These are phyloP conservation scores for Heterochromis multidens DNA, from an alignment of 2,113 vertebrate genomes.

Conservation along the genomic window DNA sequence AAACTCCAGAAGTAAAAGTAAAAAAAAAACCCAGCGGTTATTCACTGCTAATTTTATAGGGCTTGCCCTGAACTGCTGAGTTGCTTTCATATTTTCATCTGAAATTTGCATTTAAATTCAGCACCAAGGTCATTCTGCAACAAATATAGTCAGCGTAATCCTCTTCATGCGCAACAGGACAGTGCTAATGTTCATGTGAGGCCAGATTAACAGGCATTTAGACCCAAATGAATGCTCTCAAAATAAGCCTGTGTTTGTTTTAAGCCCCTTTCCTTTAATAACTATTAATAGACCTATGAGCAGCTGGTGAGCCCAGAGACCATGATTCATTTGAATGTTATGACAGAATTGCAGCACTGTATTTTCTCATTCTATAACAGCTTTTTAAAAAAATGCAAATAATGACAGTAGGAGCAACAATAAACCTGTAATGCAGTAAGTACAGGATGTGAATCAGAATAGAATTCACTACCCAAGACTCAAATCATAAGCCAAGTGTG, in stretches of 20 bases:
- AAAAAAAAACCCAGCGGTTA: background rate
- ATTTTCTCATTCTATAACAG: background rate
- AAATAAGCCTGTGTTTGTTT: slow-evolving; percentile 44
- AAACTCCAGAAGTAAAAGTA: background rate
- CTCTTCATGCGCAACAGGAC: background rate
- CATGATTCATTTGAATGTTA: slow-evolving; percentile 23
- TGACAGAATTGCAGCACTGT: background rate
- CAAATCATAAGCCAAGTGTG: background rate
- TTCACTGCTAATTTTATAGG: background rate
- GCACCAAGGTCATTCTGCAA: background rate
- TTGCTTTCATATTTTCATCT: background rate
- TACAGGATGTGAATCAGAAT: background rate
- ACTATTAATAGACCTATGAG: slow-evolving; percentile 46
- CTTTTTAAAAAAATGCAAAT: background rate
- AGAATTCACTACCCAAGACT: background rate
- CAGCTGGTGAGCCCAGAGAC: slow-evolving; percentile 36
- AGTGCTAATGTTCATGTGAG: slow-evolving; percentile 46
- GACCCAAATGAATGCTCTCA: slow-evolving; percentile 28
- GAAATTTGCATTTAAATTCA: background rate
- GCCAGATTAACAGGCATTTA: slow-evolving; percentile 53
- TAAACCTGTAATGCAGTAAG: background rate
- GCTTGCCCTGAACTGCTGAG: background rate
- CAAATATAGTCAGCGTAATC: slow-evolving; percentile 22
- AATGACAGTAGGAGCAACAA: background rate
- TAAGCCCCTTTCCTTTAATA: slow-evolving; percentile 25